Evolutionary conservation across 2,888 invertebrate species (phyloP), one percentile per base, ranked within the genome.

Genomic region (Entomobrya multifasciata): DNA sequence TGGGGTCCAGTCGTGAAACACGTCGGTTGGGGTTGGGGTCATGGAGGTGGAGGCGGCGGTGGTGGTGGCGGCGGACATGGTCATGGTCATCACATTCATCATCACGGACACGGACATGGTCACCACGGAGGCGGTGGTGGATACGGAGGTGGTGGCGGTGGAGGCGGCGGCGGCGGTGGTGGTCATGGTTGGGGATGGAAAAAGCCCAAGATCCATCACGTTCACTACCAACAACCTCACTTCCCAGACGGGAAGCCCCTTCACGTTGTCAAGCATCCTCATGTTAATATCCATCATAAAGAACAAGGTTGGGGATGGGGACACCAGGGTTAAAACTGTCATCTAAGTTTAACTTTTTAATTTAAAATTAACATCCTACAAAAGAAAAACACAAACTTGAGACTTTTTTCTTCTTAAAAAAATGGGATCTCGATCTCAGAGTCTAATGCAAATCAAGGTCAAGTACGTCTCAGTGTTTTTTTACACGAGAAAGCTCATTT

Each of bases 1-100:
- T 91, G 91, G 91, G 91, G 90, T 27, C 90, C 90, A 17, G 88
- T 88, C 30, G 77, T 86, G 36, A 88, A 90, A 49, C 85, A 88
- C 20, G 77, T 67, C 20, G 87, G 86, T 25, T 77, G 78, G 86
- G 76, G 80, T 8, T 67, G 67, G 70, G 87, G 87, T 17, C 77
- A 77, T 22, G 86, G 86, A 27, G 80, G 81, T 8, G 87, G 87
- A 13, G 81, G 74, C 6, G 83, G 86, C 2, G 78, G 83, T 47
- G 70, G 78, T 49, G 70, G 70, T 15, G 81, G 85, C 22, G 52
- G 49, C 44, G 80, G 77, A 17, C 77, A 84, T n/a, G 81, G 83
- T 20, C 77, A 74, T 22, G 78, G 78, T 20, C 47, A 62, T 27
- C 76, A 77, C n/a, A 41, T 77, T 15, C 76, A 76, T 20, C 76